Conservation (phyloP, 2,888 invertebrate genomes). For the Pterostichus madidus region DNA sequence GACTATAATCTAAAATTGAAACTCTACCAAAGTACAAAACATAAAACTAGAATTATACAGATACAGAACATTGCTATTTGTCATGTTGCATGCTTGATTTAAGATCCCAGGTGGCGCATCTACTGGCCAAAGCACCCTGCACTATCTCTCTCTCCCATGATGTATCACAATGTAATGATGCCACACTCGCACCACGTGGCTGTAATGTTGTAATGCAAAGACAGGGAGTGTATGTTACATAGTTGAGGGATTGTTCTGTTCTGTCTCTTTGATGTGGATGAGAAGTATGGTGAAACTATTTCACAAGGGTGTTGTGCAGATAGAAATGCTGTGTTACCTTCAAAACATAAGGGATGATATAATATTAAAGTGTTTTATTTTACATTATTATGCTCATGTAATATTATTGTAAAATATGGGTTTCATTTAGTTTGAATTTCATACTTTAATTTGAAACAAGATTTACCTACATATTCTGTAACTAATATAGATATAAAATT, state of each 20-base stretch:
- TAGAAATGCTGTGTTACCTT: background rate
- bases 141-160: conserved; percentile 1
- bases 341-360: background rate
- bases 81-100: conserved; percentile 27
- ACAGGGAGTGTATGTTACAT: background rate
- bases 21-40: background rate
- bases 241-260: conserved; percentile 5
- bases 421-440: too few relatives aligned
- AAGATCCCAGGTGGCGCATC: conserved; percentile 25
- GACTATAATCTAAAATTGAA: background rate
- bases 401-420: too few relatives aligned
- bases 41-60: background rate
- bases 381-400: too few relatives aligned
- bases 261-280: conserved; percentile 9
- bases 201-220: background rate
- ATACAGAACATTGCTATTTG: conserved; percentile 1
- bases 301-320: background rate
- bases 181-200: background rate
- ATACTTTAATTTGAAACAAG: too few relatives aligned
- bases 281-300: conserved; percentile 17
- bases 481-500: too few relatives aligned
- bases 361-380: background rate
- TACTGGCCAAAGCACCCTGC: background rate
- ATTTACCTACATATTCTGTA: too few relatives aligned
- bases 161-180: background rate